phyloP scores from a whole-genome alignment of 2,888 invertebrate genomes.

The Caenorhabditis angaria region DNA sequence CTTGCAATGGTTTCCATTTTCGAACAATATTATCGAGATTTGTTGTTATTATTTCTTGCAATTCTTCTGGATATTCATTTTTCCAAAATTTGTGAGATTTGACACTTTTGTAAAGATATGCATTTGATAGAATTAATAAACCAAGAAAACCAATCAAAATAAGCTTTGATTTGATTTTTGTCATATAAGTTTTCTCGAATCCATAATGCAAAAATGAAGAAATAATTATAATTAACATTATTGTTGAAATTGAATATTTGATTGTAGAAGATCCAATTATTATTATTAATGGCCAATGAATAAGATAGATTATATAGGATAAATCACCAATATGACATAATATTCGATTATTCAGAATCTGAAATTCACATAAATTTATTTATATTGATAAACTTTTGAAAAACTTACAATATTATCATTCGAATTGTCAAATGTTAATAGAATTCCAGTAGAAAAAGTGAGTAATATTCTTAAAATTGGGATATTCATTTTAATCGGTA shows the following conservation, averaged over 20 bases:
- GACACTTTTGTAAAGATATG: conserved; percentile 13
- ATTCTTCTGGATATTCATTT: not conserved
- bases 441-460: conserved; percentile 14
- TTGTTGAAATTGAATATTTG: not conserved
- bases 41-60: conserved; percentile 10
- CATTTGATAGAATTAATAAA: conserved; percentile 8
- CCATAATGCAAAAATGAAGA: conserved; percentile 15
- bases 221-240: conserved; percentile 1
- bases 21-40: too few species aligned
- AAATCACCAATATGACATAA: conserved; percentile 14
- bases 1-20: conserved; percentile 15
- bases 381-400: not conserved
- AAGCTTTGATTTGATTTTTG: not conserved
- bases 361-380: too few species aligned
- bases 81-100: conserved; percentile 12
- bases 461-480: conserved; percentile 13
- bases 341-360: conserved; percentile 12
- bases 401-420: conserved; percentile 9
- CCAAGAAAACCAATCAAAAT: not conserved
- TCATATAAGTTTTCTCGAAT: conserved; percentile 19
- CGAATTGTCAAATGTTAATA: conserved; percentile 13
- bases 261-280: not conserved
- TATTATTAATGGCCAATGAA: conserved; percentile 30
- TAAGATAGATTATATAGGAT: conserved; percentile 18
- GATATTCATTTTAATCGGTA: conserved; percentile 14